Base-by-base conservation (phyloP, 2,888 invertebrate species). In the Tiliacea aurago region DNA sequence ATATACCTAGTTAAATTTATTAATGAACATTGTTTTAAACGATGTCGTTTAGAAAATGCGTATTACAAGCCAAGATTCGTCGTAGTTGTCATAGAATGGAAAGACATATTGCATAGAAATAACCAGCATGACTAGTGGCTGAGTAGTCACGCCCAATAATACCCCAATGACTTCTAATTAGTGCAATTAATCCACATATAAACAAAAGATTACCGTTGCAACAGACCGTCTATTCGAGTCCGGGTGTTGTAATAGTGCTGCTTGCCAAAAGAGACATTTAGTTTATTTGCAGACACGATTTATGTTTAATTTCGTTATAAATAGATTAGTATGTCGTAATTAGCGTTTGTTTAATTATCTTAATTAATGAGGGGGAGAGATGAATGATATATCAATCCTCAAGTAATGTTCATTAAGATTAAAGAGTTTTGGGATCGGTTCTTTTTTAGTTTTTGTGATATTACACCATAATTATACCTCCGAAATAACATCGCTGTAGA, bases 151-250 rank as follows among this genome's bases (percentile, higher is more conserved):
- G 89, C 72, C 70, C 85, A 83, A 91, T 91, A 90, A 68, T 73
- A 69, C 37, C 20, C 65, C 82, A 89, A 87, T 86, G 77, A 83
- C 71, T 77, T 33, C 82, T 88, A 90, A 92, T 92, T 90, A 91
- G 86, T 72, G 86, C 86, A 85, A 91, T 91, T 90, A 90, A 89
- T 91, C 78, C 74, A 68, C 62, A 43, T 55, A 81, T 76, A 82
- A 81, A 88, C 86, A 85, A 84, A 84, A 83, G 75, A 82, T 83
- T 72, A 84, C 58, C 41, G 41, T 76, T 76, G 69, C 76, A 71
- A 70, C 70, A 73, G 78, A 74, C 72, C 63, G 64, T 69, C 75
- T 61, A 64, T 70, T 49, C 56, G 18, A 49, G 65, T 53, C 51
- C 47, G 15, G 10, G 37, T 55, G 23, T 37, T 33, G 45, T 51